Evolutionary conservation across 1,140 invertebrate genomes (phyloP), one percentile per base, ranked within the genome.

Genomic region (Archivesica marissinica): DNA sequence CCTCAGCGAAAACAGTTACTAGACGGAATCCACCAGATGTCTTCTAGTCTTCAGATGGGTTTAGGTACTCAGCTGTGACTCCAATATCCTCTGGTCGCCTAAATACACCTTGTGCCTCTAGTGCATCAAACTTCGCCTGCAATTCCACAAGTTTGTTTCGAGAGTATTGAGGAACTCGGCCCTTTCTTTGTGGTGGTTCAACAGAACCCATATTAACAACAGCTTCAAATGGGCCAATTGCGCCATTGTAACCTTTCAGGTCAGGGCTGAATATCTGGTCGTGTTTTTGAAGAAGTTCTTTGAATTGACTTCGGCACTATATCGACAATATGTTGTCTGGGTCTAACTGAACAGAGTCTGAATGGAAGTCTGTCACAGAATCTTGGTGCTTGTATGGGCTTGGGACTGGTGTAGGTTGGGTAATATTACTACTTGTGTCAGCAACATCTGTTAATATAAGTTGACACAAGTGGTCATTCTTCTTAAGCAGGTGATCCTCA

Each of bases 171-270:
- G 87, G 85, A 23, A 88, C 50, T 20, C 79, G 28, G 15, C 85
- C 85, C 59, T 86, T 86, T 9, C 78, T 56, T 74, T 83, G 85
- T 3, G 78, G 87, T 56, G 86, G 86, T 25, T 68, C 52, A n/a
- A 86, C 83, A 30, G 83, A 83, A 28, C 82, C 83, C 86, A 86
- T 86, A 50, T 86, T 86, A 6, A 88, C 59, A 20, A 59, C 44
- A n/a, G 56, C 70, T 61, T 88, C 30, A 35, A 82, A 78, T 7
- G 50, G 54, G 17, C 84, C 84, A 44, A 23, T 1, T 17, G 66
- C 25, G 28, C 78, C 84, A 83, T 88, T 88, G 50, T 88, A 86
- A 1, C 87, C 85, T 17, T 11, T 15, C 17, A 79, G 20, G 39
- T 47, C 20, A 17, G 20, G 52, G 2, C 25, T 54, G 56, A 81